Evolutionary conservation across 2,113 vertebrate species (phyloP).

Genomic region (Azemiops feae): DNA sequence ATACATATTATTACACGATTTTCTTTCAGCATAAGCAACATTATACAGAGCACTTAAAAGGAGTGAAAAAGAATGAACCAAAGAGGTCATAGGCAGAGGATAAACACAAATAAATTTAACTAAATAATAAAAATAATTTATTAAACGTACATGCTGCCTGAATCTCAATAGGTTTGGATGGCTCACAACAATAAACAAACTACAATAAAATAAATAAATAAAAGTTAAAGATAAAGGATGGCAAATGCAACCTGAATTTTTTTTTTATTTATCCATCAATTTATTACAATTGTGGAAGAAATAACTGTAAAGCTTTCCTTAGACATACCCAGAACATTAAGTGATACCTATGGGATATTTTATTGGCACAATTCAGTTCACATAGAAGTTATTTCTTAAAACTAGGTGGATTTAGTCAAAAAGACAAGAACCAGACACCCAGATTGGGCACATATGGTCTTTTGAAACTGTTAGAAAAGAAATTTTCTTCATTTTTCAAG

Average conservation of each 20-base stretch:
- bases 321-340: not conserved
- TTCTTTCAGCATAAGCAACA: not conserved
- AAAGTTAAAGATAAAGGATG: not conserved
- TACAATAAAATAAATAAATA: not conserved
- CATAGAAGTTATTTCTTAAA: not conserved
- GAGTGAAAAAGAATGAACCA: not conserved
- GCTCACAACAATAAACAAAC: not conserved
- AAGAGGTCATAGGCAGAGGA: not conserved
- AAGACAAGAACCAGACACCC: not conserved
- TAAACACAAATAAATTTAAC: not conserved
- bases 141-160: not conserved
- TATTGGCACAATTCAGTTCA: not conserved
- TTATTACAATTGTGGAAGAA: not conserved
- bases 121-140: not conserved
- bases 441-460: not conserved
- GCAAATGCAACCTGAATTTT: not conserved
- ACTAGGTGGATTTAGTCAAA: not conserved
- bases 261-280: not conserved
- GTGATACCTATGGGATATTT: not conserved
- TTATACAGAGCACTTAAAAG: not conserved
- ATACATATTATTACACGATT: not conserved
- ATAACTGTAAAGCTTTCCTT: not conserved
- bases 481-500: not conserved
- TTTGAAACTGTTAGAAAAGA: not conserved
- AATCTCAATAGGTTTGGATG: not conserved